phyloP scores from a whole-genome alignment of 2,113 vertebrate species.

The Hemiscyllium ocellatum region DNA sequence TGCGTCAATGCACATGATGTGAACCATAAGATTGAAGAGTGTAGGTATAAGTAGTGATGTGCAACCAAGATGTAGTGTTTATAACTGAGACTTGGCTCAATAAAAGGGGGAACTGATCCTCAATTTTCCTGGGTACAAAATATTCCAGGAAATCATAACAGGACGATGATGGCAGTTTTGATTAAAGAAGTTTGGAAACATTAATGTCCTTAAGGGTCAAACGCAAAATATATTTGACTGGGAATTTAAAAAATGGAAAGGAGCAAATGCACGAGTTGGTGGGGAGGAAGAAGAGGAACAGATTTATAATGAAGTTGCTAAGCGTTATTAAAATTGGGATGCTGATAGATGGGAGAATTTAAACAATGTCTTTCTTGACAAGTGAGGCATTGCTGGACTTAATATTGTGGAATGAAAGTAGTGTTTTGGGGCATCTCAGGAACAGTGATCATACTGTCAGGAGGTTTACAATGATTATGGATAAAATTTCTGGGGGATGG shows the following conservation, averaged over 20 bases:
- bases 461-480: neutral
- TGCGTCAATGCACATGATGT: neutral
- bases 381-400: neutral
- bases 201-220: neutral
- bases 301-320: neutral
- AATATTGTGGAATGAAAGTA: neutral
- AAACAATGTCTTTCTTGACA: neutral
- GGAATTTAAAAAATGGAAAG: neutral
- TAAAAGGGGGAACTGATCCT: too few relatives aligned
- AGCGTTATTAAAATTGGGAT: too few relatives aligned
- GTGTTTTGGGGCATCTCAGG: neutral
- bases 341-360: neutral
- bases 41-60: too few relatives aligned
- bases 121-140: too few relatives aligned
- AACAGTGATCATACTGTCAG: neutral
- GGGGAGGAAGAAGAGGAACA: too few relatives aligned
- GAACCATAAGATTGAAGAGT: too few relatives aligned
- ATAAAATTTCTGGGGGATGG: neutral
- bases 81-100: too few relatives aligned
- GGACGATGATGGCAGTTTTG: neutral
- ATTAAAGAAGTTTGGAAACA: neutral
- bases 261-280: neutral
- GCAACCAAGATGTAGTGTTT: neutral
- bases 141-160: neutral
- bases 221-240: neutral